Evolutionary conservation across 2,888 invertebrate genomes (phyloP).

Genomic region (Iphiclides podalirius): DNA sequence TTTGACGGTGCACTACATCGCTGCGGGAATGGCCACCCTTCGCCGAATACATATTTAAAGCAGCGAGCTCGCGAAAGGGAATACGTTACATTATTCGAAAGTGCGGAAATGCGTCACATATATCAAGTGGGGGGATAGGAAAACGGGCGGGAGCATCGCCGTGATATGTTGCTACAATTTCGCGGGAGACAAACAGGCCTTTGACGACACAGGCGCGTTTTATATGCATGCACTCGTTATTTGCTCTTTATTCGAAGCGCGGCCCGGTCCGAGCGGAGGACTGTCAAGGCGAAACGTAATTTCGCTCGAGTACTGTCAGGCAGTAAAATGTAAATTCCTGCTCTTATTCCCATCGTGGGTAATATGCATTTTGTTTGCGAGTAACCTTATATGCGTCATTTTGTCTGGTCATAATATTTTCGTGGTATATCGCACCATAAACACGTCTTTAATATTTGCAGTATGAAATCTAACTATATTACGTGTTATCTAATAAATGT

Average conservation of each 20-base stretch:
- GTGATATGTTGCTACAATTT: slow-evolving; percentile 71
- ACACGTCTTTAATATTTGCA: slow-evolving; percentile 5
- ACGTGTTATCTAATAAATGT: too few relatives aligned
- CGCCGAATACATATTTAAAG: slow-evolving; percentile 74
- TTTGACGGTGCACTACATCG: slow-evolving; percentile 35
- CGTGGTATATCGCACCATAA: too few relatives aligned
- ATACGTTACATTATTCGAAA: slow-evolving; percentile 70
- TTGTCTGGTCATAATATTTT: background rate
- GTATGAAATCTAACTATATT: background rate
- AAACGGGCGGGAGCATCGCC: slow-evolving; percentile 68
- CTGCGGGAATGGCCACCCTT: slow-evolving; percentile 24
- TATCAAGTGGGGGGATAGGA: slow-evolving; percentile 67
- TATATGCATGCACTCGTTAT: slow-evolving; percentile 45
- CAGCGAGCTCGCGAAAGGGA: slow-evolving; percentile 70
- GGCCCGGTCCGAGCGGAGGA: slow-evolving; percentile 24
- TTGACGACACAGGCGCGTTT: slow-evolving; percentile 54
- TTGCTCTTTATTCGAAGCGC: slow-evolving; percentile 31
- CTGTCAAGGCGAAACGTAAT: slow-evolving; percentile 28
- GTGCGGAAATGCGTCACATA: slow-evolving; percentile 77
- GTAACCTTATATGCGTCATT: slow-evolving; percentile 11
- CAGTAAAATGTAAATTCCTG: slow-evolving; percentile 22
- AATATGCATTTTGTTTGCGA: slow-evolving; percentile 22
- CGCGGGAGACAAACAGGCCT: slow-evolving; percentile 64
- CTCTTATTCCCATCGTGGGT: slow-evolving; percentile 24
- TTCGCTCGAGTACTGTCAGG: slow-evolving; percentile 22